A percentile compares a stretch with the other conserved stretches of the same genome.
Evolutionary conservation across 1,140 invertebrate genomes (phyloP).

Genomic region (Cepaea nemoralis): DNA sequence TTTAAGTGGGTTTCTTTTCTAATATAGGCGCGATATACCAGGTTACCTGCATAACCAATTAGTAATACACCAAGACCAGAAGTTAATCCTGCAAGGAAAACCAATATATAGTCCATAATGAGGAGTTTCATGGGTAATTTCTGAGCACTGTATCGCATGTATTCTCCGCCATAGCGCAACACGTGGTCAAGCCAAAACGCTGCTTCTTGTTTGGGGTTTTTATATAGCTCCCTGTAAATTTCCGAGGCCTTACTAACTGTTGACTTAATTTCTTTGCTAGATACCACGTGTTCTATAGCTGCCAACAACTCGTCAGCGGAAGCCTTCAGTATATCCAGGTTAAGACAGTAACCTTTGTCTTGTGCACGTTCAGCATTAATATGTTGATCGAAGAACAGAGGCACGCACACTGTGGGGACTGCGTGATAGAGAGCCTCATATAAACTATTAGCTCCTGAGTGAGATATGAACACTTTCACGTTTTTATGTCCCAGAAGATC

Average conservation of each 20-base stretch:
- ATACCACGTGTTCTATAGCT: constrained; percentile 31
- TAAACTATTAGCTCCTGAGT: constrained; percentile 54
- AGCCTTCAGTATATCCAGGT: constrained; percentile 36
- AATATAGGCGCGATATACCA: too few relatives aligned
- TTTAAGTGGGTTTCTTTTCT: too few relatives aligned
- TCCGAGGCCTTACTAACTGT: neutral
- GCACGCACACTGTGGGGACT: constrained; percentile 76
- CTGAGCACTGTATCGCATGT: constrained; percentile 50
- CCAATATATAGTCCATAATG: neutral
- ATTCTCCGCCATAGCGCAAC: constrained; percentile 54
- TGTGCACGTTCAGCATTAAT: constrained; percentile 41
- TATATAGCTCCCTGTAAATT: neutral
- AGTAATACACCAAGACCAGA: too few relatives aligned
- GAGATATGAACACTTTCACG: constrained; percentile 54
- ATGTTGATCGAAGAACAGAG: constrained; percentile 71
- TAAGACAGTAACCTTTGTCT: too few relatives aligned
- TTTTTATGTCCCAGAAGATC: constrained; percentile 36
- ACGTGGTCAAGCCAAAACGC: constrained; percentile 46
- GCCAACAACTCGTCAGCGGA: neutral
- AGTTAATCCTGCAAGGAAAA: neutral
- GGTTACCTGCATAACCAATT: too few relatives aligned
- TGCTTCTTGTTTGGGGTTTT: neutral
- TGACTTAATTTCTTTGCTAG: neutral
- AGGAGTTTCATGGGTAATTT: constrained; percentile 40
- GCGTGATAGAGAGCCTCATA: constrained; percentile 57